Evolutionary conservation across 2,797 vertebrate genomes (phyloP).

Genomic region (Eospalax fontanierii): DNA sequence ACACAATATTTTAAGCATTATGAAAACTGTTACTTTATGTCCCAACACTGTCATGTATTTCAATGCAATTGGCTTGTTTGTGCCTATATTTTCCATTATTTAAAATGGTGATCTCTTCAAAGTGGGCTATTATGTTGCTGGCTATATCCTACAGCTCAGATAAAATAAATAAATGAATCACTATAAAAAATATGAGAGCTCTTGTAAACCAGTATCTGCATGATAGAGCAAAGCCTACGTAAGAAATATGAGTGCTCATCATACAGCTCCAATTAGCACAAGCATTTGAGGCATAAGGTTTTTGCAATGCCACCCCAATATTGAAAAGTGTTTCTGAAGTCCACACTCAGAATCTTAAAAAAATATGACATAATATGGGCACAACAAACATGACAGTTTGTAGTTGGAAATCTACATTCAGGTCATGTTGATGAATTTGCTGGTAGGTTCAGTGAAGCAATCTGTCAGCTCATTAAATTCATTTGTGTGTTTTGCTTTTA

Average conservation of each 20-base stretch:
- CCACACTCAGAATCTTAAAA: neutral
- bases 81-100: neutral
- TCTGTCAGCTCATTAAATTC: neutral
- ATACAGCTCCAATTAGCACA: neutral
- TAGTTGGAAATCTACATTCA: neutral
- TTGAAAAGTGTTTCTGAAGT: slow-evolving; percentile 10
- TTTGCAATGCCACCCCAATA: neutral
- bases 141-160: neutral
- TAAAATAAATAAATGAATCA: neutral
- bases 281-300: neutral
- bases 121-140: neutral
- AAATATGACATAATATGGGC: neutral
- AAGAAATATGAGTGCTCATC: neutral
- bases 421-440: slow-evolving; percentile 18
- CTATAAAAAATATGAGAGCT: slow-evolving; percentile 1
- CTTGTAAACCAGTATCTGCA: neutral
- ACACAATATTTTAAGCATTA: neutral
- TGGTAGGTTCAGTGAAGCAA: neutral
- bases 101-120: slow-evolving; percentile 34
- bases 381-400: neutral
- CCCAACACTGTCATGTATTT: neutral
- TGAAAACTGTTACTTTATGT: slow-evolving; percentile 32
- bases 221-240: neutral
- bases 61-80: neutral
- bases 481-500: neutral